Evolutionary conservation across 2,113 vertebrate species (phyloP), one percentile per base, ranked within the genome.

Genomic region (Jacana jacana): DNA sequence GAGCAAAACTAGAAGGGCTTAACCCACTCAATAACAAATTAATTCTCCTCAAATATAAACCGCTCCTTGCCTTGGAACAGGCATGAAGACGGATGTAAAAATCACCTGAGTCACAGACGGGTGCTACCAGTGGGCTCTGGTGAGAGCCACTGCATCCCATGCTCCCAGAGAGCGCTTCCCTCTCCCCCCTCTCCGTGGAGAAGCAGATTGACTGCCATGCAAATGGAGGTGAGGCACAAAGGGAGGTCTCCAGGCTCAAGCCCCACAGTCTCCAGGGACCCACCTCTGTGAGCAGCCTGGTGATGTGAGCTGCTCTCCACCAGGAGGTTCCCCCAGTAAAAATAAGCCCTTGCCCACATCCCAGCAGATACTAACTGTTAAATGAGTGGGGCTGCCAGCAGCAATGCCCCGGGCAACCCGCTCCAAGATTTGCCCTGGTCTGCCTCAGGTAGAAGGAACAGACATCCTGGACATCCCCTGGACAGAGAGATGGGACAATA

Each of bases 1-100:
- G 54, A 97, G 76, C 37, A 94, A 81, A 83, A 71, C 61, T 31
- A 83, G 52, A 69, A 69, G 11, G 57, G 57, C 52, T 85, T 83
- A 69, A 76, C 69, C 69, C 92, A 71, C 60, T 91, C 75, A 70
- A 19, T 73, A 95, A 90, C 46, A 87, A 76, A 85, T 61, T 65
- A 93, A 90, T 73, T 35, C 30, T 86, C 8, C 65, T 89, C 39
- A 88, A 91, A 95, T 83, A 91, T 13, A 86, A 96, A 86, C 57
- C 79, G 91, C 48, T 94, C 3, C 5, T 25, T 94, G 81, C 66
- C 75, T 86, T 58, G 76, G 72, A 83, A 75, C 66, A 89, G 75
- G 75, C 5, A 39, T 2, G 0, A 58, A 81, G 64, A 55, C 1
- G 0, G 35, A 86, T 1, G 1, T 31, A 78, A 60, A 91, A 91